Conservation (phyloP, 2,797 vertebrate species). For the Lagocephalus sceleratus region DNA sequence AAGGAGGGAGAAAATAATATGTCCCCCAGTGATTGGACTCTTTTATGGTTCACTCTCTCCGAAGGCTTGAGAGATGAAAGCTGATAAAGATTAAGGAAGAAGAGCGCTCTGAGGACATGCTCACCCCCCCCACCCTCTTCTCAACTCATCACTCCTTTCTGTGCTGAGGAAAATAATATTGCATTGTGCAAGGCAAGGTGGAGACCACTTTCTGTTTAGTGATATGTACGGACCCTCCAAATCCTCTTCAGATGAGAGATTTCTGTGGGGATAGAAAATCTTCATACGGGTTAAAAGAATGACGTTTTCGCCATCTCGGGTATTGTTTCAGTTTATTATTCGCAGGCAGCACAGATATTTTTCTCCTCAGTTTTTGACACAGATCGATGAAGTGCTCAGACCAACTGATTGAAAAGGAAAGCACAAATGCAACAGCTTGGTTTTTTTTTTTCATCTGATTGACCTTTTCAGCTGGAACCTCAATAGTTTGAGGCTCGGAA, state of each 20-base stretch:
- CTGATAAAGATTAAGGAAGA: slow-evolving; percentile 56
- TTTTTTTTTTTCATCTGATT: slow-evolving; percentile 5
- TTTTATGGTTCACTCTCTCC: slow-evolving; percentile 60
- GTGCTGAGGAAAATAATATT: slow-evolving; percentile 42
- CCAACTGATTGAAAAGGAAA: slow-evolving; percentile 19
- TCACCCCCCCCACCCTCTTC: slow-evolving; percentile 36
- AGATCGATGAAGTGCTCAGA: slow-evolving; percentile 36
- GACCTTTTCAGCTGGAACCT: background rate
- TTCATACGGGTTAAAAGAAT: slow-evolving; percentile 17
- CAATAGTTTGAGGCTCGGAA: background rate
- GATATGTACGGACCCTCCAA: slow-evolving; percentile 36
- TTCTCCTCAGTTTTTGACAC: slow-evolving; percentile 37
- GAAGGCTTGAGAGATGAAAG: slow-evolving; percentile 63
- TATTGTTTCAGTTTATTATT: slow-evolving; percentile 42
- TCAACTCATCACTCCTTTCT: slow-evolving; percentile 25
- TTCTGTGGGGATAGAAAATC: slow-evolving; percentile 10
- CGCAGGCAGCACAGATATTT: slow-evolving; percentile 38
- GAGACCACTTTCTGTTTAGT: slow-evolving; percentile 50
- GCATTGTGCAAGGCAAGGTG: slow-evolving; percentile 35
- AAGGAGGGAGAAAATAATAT: slow-evolving; percentile 57
- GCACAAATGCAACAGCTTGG: slow-evolving; percentile 12
- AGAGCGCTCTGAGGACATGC: slow-evolving; percentile 41
- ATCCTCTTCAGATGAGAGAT: slow-evolving; percentile 15
- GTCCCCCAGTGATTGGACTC: slow-evolving; percentile 50
- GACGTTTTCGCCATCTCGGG: slow-evolving; percentile 32